These are phyloP conservation scores for Lochmaea capreae DNA, from an alignment of 2,888 invertebrate genomes.

Conservation along the genomic window DNA sequence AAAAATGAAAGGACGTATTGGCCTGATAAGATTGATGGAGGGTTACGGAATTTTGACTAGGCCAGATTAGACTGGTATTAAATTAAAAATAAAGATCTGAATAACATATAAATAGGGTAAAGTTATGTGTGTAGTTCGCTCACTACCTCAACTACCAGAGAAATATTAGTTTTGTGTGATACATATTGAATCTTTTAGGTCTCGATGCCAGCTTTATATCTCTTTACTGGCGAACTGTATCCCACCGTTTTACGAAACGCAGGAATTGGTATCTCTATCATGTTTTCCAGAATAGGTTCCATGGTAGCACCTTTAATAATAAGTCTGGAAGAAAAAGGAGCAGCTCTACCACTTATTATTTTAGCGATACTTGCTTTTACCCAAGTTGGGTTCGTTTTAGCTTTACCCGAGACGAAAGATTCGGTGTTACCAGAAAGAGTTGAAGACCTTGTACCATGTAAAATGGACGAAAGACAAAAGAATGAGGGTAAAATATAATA, in stretches of 20 bases:
- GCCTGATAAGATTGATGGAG: too few relatives aligned
- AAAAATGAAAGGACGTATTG: too few relatives aligned
- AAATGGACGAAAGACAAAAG: not conserved
- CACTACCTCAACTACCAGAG: too few relatives aligned
- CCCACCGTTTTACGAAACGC: slow-evolving; percentile 83
- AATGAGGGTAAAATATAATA: not conserved
- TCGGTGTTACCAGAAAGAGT: slow-evolving; percentile 68
- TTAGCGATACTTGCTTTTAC: slow-evolving; percentile 56
- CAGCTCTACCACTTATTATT: slow-evolving; percentile 58
- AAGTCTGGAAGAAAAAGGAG: slow-evolving; percentile 52
- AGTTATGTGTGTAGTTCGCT: too few relatives aligned
- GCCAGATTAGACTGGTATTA: too few relatives aligned
- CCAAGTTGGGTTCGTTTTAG: slow-evolving; percentile 58
- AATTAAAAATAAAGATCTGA: too few relatives aligned
- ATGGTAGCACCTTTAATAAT: slow-evolving; percentile 69
- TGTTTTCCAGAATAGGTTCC: slow-evolving; percentile 82
- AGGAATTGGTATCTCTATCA: slow-evolving; percentile 79
- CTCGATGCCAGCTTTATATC: slow-evolving; percentile 72
- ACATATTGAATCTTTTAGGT: slow-evolving; percentile 63
- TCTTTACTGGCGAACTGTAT: slow-evolving; percentile 82
- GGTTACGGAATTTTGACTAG: too few relatives aligned
- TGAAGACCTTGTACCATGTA: slow-evolving; percentile 63
- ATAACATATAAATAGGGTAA: too few relatives aligned
- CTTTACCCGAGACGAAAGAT: slow-evolving; percentile 63
- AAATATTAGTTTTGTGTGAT: too few relatives aligned